Evolutionary conservation across 2,888 invertebrate species (phyloP).

Genomic region (Philopedon plagiatum): DNA sequence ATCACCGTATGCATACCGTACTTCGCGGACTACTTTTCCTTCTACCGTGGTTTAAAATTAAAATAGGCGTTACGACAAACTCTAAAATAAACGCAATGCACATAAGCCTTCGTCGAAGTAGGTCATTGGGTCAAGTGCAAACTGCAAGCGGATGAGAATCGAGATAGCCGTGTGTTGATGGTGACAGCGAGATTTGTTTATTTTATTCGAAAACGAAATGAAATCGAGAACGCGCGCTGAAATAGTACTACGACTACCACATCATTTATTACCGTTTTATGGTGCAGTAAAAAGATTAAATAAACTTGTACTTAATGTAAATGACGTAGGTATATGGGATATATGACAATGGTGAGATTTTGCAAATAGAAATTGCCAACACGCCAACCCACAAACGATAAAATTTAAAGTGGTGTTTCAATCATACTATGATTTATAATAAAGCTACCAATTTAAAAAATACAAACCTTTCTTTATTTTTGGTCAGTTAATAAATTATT

Average conservation of each 20-base stretch:
- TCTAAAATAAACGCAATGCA: constrained; percentile 31
- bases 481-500: no score
- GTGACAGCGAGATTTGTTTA: constrained; percentile 17
- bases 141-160: constrained; percentile 22
- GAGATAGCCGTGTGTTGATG: constrained; percentile 3
- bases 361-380: no score
- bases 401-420: no score
- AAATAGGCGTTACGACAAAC: constrained; percentile 26
- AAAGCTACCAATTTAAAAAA: no score
- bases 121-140: constrained; percentile 37
- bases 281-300: not conserved
- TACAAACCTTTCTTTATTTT: no score
- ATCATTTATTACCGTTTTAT: not conserved
- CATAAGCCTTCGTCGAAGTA: constrained; percentile 25
- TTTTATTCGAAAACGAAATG: constrained; percentile 13
- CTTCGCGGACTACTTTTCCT: constrained; percentile 29
- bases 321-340: no score
- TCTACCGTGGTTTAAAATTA: constrained; percentile 14
- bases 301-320: not conserved
- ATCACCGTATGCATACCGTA: constrained; percentile 20
- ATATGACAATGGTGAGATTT: no score
- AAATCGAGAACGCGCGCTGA: not conserved
- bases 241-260: not conserved
- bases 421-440: no score
- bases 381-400: no score